phyloP scores from a whole-genome alignment of 2,888 invertebrate genomes.

The Poecilobothrus nobilitatus region DNA sequence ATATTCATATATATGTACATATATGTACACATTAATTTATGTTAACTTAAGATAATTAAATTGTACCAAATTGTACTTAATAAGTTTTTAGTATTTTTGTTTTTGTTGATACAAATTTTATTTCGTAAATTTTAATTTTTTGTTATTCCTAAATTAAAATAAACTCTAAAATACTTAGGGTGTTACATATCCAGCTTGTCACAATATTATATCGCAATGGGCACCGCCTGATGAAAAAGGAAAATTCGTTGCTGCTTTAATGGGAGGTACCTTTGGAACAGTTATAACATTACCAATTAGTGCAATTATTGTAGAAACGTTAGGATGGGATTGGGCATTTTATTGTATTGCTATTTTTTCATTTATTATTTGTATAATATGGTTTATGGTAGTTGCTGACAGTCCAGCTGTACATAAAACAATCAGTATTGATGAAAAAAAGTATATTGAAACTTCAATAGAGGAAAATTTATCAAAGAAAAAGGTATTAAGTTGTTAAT shows the following conservation, averaged over 20 bases:
- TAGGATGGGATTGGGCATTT: slow-evolving; percentile 62
- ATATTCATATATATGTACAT: too few species aligned
- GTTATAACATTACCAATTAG: slow-evolving; percentile 61
- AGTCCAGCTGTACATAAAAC: slow-evolving; percentile 55
- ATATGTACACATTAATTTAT: too few species aligned
- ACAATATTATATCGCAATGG: slow-evolving; percentile 61
- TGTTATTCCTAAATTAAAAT: too few species aligned
- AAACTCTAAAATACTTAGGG: slow-evolving; percentile 45
- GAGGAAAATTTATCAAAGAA: slow-evolving; percentile 50
- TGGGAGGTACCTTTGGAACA: slow-evolving; percentile 66
- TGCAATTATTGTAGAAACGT: slow-evolving; percentile 53
- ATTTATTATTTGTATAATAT: slow-evolving; percentile 49
- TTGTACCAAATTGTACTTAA: too few species aligned
- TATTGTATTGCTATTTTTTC: slow-evolving; percentile 53
- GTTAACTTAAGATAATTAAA: too few species aligned
- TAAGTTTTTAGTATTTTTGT: too few species aligned
- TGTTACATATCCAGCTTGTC: slow-evolving; percentile 55
- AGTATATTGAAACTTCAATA: slow-evolving; percentile 54
- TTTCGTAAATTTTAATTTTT: too few species aligned
- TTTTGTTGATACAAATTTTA: too few species aligned
- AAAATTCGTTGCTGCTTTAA: slow-evolving; percentile 60
- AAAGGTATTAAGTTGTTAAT: slow-evolving; percentile 46
- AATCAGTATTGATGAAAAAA: slow-evolving; percentile 54
- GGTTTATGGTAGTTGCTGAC: slow-evolving; percentile 57
- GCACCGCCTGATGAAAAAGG: slow-evolving; percentile 66